Percentiles rank a stretch among this genome's conserved stretches.
Conservation (phyloP, 2,113 vertebrate species). For the Embiotoca jacksoni region DNA sequence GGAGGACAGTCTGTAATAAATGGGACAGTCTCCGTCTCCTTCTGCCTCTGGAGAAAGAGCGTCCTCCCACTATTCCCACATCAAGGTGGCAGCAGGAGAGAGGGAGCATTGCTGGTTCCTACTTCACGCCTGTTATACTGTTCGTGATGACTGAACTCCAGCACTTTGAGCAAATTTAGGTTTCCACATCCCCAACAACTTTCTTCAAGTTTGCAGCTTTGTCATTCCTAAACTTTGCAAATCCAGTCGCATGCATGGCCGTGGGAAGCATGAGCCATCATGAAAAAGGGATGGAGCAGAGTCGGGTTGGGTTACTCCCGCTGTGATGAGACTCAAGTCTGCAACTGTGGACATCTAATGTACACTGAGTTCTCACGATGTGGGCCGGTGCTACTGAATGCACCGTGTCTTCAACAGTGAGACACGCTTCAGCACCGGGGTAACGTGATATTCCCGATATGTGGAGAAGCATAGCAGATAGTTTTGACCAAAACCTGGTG, state of each 20-base stretch:
- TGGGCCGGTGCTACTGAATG: slow-evolving; percentile 39
- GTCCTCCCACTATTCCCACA: slow-evolving; percentile 53
- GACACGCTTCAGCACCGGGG: slow-evolving; percentile 22
- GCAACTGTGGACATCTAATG: too few relatives aligned
- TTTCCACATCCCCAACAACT: slow-evolving; percentile 28
- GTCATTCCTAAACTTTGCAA: slow-evolving; percentile 12
- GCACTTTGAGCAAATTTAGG: slow-evolving; percentile 8
- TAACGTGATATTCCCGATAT: slow-evolving; percentile 52
- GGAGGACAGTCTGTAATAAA: slow-evolving; percentile 61
- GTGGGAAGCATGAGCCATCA: slow-evolving; percentile 1
- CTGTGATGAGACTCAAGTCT: slow-evolving; percentile 23
- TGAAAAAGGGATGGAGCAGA: background rate
- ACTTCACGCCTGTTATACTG: slow-evolving; percentile 45
- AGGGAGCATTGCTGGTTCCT: slow-evolving; percentile 22
- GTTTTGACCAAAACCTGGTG: slow-evolving; percentile 14
- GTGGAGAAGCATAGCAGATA: background rate
- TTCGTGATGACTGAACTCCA: slow-evolving; percentile 16
- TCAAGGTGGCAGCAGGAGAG: slow-evolving; percentile 46
- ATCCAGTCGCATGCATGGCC: background rate
- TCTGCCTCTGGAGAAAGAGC: slow-evolving; percentile 52
- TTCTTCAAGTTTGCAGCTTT: slow-evolving; percentile 33
- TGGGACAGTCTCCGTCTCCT: slow-evolving; percentile 36
- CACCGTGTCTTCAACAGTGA: slow-evolving; percentile 7
- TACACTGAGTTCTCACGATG: slow-evolving; percentile 24
- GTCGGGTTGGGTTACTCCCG: slow-evolving; percentile 24